Evolutionary conservation across 2,797 vertebrate species (phyloP).

Genomic region (Picus viridis): DNA sequence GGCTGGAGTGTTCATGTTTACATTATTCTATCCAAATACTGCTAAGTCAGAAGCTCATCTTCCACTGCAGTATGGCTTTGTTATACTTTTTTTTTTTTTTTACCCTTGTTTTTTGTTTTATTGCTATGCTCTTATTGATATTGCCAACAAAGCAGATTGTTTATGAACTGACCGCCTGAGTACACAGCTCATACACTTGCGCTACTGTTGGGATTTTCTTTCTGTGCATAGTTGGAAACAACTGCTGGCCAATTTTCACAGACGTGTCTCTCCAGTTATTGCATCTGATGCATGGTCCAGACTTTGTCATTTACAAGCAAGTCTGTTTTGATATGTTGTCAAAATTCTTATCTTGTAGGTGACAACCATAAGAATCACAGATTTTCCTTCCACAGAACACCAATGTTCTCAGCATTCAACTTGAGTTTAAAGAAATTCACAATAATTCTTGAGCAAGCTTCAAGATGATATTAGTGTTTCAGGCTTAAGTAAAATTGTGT

Average conservation of each 20-base stretch:
- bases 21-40: neutral
- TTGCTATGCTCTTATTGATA: neutral
- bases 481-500: neutral
- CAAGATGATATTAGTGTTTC: neutral
- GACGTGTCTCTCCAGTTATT: neutral
- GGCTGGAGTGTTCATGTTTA: neutral
- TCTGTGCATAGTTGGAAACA: neutral
- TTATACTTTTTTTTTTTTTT: too few species aligned
- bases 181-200: neutral
- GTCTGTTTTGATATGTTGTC: neutral
- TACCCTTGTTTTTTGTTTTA: too few species aligned
- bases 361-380: neutral
- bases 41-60: neutral
- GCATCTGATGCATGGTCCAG: neutral
- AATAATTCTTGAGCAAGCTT: neutral
- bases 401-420: neutral
- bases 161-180: neutral
- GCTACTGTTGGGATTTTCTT: neutral
- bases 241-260: neutral
- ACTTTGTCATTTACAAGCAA: neutral
- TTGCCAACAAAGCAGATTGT: conserved; percentile 15
- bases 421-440: neutral
- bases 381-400: neutral
- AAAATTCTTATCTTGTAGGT: neutral
- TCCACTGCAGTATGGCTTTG: neutral